Evolutionary conservation across 2,797 vertebrate species (phyloP).

Genomic region (Sitta carolinensis): DNA sequence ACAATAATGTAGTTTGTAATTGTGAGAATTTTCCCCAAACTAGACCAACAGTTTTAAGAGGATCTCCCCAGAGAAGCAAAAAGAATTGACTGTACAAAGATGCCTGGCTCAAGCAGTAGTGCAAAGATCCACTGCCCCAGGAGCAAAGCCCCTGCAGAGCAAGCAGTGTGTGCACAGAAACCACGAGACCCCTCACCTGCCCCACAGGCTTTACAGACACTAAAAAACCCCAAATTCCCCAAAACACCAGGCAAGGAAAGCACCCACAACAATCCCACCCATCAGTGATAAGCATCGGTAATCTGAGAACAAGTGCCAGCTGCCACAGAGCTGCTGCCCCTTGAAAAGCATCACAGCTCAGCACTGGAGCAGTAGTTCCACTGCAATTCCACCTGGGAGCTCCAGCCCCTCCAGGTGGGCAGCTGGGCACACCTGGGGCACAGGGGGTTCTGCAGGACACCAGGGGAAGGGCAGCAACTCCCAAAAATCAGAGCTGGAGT

Average conservation of each 20-base stretch:
- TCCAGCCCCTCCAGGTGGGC: not conserved
- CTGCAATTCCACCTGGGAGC: not conserved
- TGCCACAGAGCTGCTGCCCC: not conserved
- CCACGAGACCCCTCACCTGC: not conserved
- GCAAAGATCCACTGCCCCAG: conserved; percentile 42
- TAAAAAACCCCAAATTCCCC: not conserved
- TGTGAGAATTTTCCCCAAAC: not conserved
- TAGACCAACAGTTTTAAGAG: not conserved
- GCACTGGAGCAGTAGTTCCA: not conserved
- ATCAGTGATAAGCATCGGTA: not conserved
- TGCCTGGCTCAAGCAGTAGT: conserved; percentile 52
- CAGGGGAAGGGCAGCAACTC: not conserved
- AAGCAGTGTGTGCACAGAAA: conserved; percentile 23
- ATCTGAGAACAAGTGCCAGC: not conserved
- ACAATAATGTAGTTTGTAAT: not conserved
- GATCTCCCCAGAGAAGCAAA: conserved; percentile 23
- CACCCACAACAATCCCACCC: not conserved
- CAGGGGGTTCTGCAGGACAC: not conserved
- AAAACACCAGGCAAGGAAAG: conserved; percentile 7
- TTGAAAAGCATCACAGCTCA: not conserved
- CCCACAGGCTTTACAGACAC: not conserved
- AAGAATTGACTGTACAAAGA: conserved; percentile 33
- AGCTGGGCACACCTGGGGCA: not conserved
- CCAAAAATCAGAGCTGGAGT: not conserved
- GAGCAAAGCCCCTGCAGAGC: not conserved